A percentile compares a stretch with the other conserved stretches of the same genome.
Conservation (phyloP, 2,888 invertebrate species). For the Eilema depressum region DNA sequence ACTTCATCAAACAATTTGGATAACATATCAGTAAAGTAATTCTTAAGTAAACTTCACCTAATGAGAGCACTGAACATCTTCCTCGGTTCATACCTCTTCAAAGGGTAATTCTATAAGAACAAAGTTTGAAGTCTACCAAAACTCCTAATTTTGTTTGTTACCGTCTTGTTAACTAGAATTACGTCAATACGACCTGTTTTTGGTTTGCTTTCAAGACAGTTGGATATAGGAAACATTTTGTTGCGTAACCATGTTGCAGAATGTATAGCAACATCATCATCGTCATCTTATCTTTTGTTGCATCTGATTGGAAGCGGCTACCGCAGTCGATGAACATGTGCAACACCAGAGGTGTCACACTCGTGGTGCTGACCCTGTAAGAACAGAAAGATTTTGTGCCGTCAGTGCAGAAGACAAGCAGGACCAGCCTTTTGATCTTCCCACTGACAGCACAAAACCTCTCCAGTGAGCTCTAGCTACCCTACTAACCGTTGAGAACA, state of each 20-base stretch:
- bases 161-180: constrained; percentile 47
- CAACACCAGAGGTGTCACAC: no score
- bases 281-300: not conserved
- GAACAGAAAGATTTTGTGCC: no score
- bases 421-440: no score
- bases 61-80: constrained; percentile 32
- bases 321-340: no score
- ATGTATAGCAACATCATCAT: not conserved
- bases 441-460: no score
- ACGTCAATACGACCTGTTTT: constrained; percentile 35
- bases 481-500: no score
- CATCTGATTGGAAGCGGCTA: no score
- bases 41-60: constrained; percentile 17
- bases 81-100: constrained; percentile 22
- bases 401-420: no score
- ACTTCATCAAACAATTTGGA: not conserved
- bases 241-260: not conserved
- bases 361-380: no score
- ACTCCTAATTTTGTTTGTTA: constrained; percentile 45
- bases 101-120: constrained; percentile 36
- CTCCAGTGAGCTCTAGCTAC: no score
- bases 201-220: constrained; percentile 25
- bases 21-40: constrained; percentile 2
- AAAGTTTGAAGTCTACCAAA: constrained; percentile 31
- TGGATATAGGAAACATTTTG: not conserved